Base-by-base conservation (phyloP, 92 coral and sea anemone genomes). In the Anthopleura xanthogrammica region DNA sequence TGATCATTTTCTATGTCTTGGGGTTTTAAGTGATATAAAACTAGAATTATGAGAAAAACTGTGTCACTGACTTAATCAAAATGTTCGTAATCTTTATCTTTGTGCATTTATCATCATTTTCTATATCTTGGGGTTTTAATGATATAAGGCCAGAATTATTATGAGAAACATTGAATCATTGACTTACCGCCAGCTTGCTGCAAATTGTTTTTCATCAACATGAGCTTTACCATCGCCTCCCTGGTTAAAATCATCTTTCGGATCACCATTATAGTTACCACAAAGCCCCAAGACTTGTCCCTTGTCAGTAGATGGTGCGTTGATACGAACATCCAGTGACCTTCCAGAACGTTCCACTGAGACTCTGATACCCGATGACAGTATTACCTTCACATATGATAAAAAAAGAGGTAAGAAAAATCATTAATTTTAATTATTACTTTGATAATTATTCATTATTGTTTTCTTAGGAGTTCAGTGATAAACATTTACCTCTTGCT, bases 231-330 rank as follows among this genome's bases (percentile, higher is more conserved):
- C 43, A 22, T 76, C 89, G 13, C 85, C 89, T 29, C 89, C 89
- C 24, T 52, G 17, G 7, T 79, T 20, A 17, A 88, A 91, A 39
- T 90, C 94, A 41, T 90, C 91, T 40, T 77, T 20, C 3, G 73
- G 22, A 7, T 81, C 41, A 16, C 80, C 90, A 62, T 91, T 86
- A 73, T 75, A 88, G 77, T 91, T 85, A 29, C 94, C 94, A 76
- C 94, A 91, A 77, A 91, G 82, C 5, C 94, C 94, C 52, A 77
- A 82, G 5, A 82, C 83, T 10, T 70, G 54, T 12, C 85, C 87
- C 60, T 68, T 39, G 52, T 76, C 87, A 17, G 73, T 80, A 41
- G 74, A 20, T 46, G 91, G 89, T 20, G 94, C 89, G 48, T 76
- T 60, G 55, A 90, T 58, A 56, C 78, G 75, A 20, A 89, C 83